Evolutionary conservation across 2,888 invertebrate species (phyloP), one percentile per base, ranked within the genome.

Genomic region (Plagodis pulveraria): DNA sequence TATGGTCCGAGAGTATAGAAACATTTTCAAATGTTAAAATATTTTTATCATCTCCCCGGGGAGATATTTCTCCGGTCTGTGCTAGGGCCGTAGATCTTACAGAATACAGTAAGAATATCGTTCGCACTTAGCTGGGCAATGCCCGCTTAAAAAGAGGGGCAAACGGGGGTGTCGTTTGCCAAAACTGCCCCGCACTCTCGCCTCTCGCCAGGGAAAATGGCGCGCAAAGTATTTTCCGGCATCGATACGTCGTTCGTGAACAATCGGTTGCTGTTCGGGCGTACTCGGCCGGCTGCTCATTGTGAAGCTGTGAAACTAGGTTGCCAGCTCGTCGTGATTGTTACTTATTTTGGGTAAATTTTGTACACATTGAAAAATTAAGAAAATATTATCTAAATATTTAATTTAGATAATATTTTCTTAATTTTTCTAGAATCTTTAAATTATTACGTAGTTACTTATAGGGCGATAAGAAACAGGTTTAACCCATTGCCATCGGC

Each of bases 161-260:
- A 76, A 65, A 67, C 52, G 67, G 65, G 69, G 73, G 71, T 73
- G 74, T 70, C 73, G 78, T 78, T 79, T 84, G 84, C 83, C 81
- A 84, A 87, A 83, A 73, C 77, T 74, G 76, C 76, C 76, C 78
- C 73, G 66, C 73, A 76, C 66, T 63, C 60, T 66, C 68, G 78
- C 83, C 66, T 63, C 60, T 66, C 68, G 78, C 83, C 77, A 81
- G 77, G 73, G 82, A 89, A 91, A 91, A 89, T 89, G 87, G 89
- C 89, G 89, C 86, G 89, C 81, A 84, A 89, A 88, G 73, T 72
- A 73, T 85, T 88, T 87, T 83, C 84, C 84, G 84, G 84, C 89
- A 87, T 91, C 89, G 84, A 91, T 91, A 89, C 80, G 65, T 67
- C 66, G 66, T 67, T 86, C 87, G 88, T 81, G 58, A 46, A 49